These are phyloP conservation scores for Uromys caudimaculatus DNA, from an alignment of 2,797 vertebrate species.

Conservation along the genomic window DNA sequence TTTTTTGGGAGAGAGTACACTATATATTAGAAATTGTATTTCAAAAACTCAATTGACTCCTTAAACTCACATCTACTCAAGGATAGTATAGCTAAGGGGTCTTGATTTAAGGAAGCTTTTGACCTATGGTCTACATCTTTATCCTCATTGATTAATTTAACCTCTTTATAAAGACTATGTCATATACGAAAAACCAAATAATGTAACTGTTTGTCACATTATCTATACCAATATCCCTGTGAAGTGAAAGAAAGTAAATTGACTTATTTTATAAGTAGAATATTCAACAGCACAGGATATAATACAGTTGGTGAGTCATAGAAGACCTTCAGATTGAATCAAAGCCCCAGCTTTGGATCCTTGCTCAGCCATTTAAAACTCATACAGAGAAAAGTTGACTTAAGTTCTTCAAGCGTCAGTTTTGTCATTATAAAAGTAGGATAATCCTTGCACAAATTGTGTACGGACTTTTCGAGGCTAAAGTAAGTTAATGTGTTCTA, in stretches of 20 bases:
- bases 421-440: neutral
- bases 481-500: neutral
- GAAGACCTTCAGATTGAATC: neutral
- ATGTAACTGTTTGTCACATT: neutral
- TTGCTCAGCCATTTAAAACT: neutral
- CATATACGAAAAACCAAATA: neutral
- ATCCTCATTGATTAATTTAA: neutral
- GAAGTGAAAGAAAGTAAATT: neutral
- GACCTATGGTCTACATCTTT: neutral
- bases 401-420: neutral
- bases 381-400: neutral
- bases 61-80: neutral
- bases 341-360: neutral
- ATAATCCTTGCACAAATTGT: neutral
- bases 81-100: neutral
- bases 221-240: neutral
- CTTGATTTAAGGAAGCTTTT: neutral
- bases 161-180: neutral
- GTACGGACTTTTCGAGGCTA: neutral
- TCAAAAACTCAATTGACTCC: neutral
- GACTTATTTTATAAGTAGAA: neutral
- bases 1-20: neutral
- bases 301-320: neutral
- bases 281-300: neutral
- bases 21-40: neutral